A percentile compares a stretch with the other conserved stretches of the same genome.
These are phyloP conservation scores for Phragmatobia fuliginosa DNA, from an alignment of 2,888 invertebrate species.

Conservation along the genomic window DNA sequence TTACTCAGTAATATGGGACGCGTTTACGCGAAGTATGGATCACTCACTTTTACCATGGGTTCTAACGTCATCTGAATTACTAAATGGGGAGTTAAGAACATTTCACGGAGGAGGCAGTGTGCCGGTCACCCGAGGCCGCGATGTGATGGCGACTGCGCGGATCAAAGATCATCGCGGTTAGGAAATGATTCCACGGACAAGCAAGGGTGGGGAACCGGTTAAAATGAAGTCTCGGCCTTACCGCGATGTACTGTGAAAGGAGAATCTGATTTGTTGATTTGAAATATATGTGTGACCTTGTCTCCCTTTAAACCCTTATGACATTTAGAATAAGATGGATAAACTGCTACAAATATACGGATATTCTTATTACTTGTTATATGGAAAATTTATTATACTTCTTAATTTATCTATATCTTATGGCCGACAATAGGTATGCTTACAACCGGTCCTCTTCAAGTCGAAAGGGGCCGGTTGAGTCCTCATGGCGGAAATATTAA, in stretches of 20 bases:
- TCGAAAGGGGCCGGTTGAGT: neutral
- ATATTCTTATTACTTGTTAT: neutral
- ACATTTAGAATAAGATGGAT: no score
- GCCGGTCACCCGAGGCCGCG: neutral
- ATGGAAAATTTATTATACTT: neutral
- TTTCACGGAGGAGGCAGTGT: neutral
- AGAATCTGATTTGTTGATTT: neutral
- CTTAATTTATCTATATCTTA: neutral
- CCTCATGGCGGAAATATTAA: neutral
- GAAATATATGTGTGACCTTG: neutral
- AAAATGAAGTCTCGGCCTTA: neutral
- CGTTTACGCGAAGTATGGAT: neutral
- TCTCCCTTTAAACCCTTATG: neutral
- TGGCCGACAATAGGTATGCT: neutral
- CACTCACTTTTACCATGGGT: neutral
- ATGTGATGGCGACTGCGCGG: neutral
- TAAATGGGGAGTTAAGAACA: neutral
- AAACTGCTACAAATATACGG: no score
- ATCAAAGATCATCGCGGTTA: constrained; percentile 2
- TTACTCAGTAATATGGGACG: neutral
- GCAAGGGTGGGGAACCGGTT: neutral
- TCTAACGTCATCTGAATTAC: neutral
- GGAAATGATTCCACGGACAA: neutral
- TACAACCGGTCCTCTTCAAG: neutral
- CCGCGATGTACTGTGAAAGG: neutral